Evolutionary conservation across 1,140 invertebrate species (phyloP).

Genomic region (Aethina tumida): DNA sequence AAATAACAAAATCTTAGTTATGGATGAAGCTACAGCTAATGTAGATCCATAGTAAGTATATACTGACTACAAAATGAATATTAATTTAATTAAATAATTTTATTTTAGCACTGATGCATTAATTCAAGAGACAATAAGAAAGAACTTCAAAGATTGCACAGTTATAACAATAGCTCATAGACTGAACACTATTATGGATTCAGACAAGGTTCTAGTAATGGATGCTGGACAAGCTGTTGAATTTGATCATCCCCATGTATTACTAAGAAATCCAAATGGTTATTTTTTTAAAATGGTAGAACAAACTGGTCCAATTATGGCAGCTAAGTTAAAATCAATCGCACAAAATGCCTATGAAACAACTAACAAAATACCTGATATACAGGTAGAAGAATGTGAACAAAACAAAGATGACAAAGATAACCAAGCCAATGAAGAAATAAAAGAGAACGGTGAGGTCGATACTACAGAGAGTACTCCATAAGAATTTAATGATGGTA

Average conservation of each 20-base stretch:
- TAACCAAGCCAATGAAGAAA: no score
- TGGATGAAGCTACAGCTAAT: conserved; percentile 53
- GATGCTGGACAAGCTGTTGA: conserved; percentile 31
- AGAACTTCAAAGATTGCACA: conserved; percentile 49
- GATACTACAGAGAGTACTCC: no score
- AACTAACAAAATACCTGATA: no score
- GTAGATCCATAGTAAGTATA: conserved; percentile 38
- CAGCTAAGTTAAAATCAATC: conserved; percentile 17
- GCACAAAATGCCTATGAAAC: conserved; percentile 21
- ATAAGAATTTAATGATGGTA: no score
- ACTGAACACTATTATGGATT: conserved; percentile 31
- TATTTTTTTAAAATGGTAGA: conserved; percentile 61
- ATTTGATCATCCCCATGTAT: conserved; percentile 31
- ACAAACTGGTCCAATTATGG: conserved; percentile 39
- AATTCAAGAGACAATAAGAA: conserved; percentile 49
- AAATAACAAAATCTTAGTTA: conserved; percentile 48
- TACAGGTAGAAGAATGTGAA: no score
- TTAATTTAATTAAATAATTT: no score
- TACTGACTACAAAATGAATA: no score
- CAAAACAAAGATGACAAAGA: no score
- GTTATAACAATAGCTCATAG: conserved; percentile 67
- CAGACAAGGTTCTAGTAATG: conserved; percentile 34
- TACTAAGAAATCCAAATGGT: conserved; percentile 39
- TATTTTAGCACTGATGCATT: conserved; percentile 44
- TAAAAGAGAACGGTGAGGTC: no score